These are phyloP conservation scores for Trichosurus vulpecula DNA, from an alignment of 2,797 vertebrate species.

Conservation along the genomic window DNA sequence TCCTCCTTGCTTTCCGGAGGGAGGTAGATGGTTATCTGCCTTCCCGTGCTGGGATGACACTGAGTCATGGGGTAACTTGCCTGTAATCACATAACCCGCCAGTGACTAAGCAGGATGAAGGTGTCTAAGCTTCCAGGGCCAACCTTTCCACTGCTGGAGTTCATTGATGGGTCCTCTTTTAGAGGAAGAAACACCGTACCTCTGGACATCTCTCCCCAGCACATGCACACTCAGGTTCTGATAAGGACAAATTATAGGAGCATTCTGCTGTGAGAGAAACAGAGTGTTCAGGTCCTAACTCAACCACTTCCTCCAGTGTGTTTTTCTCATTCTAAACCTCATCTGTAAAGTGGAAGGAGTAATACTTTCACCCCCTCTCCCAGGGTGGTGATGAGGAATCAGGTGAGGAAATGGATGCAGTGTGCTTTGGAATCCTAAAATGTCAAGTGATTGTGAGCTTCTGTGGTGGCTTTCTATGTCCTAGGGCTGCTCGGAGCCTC, in stretches of 20 bases:
- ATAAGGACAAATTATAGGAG: neutral
- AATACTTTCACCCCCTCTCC: neutral
- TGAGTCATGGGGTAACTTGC: slow-evolving; percentile 46
- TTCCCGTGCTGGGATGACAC: neutral
- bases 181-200: neutral
- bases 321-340: neutral
- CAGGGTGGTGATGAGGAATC: neutral
- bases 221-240: neutral
- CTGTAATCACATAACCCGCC: neutral
- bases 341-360: neutral
- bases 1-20: slow-evolving; percentile 47
- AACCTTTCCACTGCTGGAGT: neutral
- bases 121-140: slow-evolving; percentile 40
- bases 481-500: neutral
- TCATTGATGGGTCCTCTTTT: neutral
- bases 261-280: neutral
- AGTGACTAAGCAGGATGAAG: neutral
- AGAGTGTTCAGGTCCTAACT: neutral
- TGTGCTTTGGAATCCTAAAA: neutral
- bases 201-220: neutral
- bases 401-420: neutral
- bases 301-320: neutral
- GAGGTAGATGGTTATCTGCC: slow-evolving; percentile 45
- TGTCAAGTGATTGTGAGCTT: neutral
- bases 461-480: neutral